Evolutionary conservation across 2,113 vertebrate species (phyloP), one percentile per base, ranked within the genome.

Genomic region (Anthoscopus minutus): DNA sequence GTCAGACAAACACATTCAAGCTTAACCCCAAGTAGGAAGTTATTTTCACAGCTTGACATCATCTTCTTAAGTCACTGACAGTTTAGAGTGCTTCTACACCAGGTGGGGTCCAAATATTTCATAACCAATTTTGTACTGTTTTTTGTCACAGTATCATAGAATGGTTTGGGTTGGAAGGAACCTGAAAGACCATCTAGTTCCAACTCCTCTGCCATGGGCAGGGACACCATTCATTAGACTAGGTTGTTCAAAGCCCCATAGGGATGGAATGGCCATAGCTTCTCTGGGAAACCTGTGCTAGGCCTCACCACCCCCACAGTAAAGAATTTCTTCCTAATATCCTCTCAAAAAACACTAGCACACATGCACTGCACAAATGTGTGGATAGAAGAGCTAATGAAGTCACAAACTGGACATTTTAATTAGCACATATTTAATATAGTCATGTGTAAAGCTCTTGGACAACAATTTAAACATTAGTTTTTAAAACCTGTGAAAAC

Each of bases 21-120:
- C 23, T 69, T 45, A 85, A 85, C 88, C 85, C 86, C 93, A 77
- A 77, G 47, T 3, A 54, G 23, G 38, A 89, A 62, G 40, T 69
- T 89, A 92, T 93, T 95, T 96, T 53, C 81, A 89, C 74, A 86
- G 40, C 22, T 61, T 69, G 65, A 67, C 53, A 92, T 65, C 58
- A 85, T 38, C 74, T 56, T 65, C 69, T 35, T 48, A 57, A 92
- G 62, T 37, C 66, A 53, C 2, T 15, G 27, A 66, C 71, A 89
- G 48, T 42, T 69, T 31, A 6, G 53, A 87, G 31, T 71, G 22
- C n/a, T 96, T 76, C 84, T 38, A 51, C 35, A 47, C 48, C 30
- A 38, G n/a, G 44, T 40, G 10, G 7, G 31, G 27, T 18, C 25
- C 53, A 58, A 70, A 25, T 23, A 65, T 50, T 27, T 38, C n/a